Percentiles rank a stretch among this genome's conserved stretches.
phyloP scores from a whole-genome alignment of 2,113 vertebrate genomes.

The Callaeas wilsoni region DNA sequence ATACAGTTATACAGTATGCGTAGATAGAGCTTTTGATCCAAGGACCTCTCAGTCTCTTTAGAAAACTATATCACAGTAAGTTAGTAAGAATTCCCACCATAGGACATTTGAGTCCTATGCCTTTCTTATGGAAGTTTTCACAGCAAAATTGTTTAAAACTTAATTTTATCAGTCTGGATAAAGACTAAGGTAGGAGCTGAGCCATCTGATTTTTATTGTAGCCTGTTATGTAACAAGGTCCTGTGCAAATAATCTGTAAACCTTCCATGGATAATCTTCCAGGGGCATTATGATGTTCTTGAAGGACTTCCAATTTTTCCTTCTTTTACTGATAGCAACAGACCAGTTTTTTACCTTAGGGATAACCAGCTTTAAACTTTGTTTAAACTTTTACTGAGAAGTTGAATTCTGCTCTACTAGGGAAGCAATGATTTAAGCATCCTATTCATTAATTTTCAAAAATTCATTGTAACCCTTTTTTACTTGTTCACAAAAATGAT shows the following conservation, averaged over 20 bases:
- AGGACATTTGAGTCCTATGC: background rate
- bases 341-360: background rate
- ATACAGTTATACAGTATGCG: rapidly evolving
- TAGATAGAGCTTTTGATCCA: background rate
- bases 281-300: background rate
- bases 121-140: background rate
- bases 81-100: background rate
- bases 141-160: background rate
- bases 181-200: background rate
- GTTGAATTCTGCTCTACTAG: background rate
- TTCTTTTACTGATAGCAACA: background rate
- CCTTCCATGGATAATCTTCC: background rate
- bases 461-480: background rate
- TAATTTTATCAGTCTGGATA: background rate
- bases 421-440: background rate
- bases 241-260: background rate
- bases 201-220: background rate
- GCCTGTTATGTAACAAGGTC: background rate
- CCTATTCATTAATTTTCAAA: background rate
- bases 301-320: background rate
- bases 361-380: background rate
- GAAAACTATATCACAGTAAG: background rate
- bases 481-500: background rate
- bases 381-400: background rate
- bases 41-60: background rate